These are phyloP conservation scores for Cryptotis parvus DNA, from an alignment of 2,113 vertebrate species.

Conservation along the genomic window DNA sequence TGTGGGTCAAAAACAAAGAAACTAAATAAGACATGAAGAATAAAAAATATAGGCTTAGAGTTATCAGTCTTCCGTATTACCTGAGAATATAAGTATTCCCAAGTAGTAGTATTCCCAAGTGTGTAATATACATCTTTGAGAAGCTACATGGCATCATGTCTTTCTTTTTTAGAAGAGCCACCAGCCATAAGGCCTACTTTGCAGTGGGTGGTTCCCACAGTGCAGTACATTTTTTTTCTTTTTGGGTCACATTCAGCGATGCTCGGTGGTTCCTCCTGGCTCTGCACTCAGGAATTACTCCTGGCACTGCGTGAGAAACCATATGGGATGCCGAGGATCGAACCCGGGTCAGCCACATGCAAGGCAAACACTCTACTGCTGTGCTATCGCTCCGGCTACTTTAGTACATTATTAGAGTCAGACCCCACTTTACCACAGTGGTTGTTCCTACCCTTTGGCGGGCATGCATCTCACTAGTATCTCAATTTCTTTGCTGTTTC, in stretches of 20 bases:
- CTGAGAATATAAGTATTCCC: not conserved
- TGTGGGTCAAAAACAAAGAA: too few relatives aligned
- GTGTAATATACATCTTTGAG: not conserved
- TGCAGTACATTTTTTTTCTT: too few relatives aligned
- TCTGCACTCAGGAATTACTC: too few relatives aligned
- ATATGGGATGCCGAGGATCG: too few relatives aligned
- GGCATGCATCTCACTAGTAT: not conserved
- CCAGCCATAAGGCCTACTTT: not conserved
- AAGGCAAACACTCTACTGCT: too few relatives aligned
- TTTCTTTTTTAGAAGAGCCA: not conserved
- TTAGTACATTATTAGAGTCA: not conserved
- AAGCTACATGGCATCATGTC: not conserved
- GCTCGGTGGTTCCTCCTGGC: too few relatives aligned
- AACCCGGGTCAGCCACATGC: too few relatives aligned
- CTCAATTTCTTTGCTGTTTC: conserved; percentile 16
- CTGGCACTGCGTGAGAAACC: too few relatives aligned
- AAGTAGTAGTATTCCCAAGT: not conserved
- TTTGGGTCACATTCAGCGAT: too few relatives aligned
- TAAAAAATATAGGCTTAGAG: not conserved
- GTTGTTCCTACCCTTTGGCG: not conserved
- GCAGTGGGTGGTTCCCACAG: not conserved
- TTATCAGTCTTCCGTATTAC: not conserved
- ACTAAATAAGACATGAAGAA: not conserved
- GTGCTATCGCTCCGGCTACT: too few relatives aligned
- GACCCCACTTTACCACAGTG: not conserved